A percentile compares a stretch with the other conserved stretches of the same genome.
These are phyloP conservation scores for Agonopterix subpropinquella DNA, from an alignment of 2,888 invertebrate species.

Conservation along the genomic window DNA sequence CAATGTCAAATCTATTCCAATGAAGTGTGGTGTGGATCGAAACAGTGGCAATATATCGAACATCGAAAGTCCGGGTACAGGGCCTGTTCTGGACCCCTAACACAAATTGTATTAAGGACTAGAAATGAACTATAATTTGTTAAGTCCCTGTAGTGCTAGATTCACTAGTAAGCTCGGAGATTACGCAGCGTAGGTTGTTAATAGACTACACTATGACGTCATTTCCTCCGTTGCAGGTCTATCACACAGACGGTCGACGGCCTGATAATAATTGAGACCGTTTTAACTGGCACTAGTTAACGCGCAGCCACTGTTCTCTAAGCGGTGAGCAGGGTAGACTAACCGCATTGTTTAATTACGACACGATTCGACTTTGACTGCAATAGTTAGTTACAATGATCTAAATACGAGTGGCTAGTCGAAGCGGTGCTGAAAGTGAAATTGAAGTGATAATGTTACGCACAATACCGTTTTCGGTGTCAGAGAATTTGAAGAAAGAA, in stretches of 20 bases:
- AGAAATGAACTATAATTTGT: no score
- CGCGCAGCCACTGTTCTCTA: not conserved
- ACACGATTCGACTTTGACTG: not conserved
- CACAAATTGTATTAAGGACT: no score
- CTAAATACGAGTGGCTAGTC: not conserved
- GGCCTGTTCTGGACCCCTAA: no score
- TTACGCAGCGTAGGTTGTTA: not conserved
- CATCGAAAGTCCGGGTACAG: no score
- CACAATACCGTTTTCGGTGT: not conserved
- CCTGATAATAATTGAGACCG: constrained; percentile 17
- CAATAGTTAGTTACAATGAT: not conserved
- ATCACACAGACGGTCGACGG: constrained; percentile 13
- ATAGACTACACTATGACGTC: constrained; percentile 21
- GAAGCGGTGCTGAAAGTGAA: not conserved
- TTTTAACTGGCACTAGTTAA: constrained; percentile 16
- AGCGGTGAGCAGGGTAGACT: not conserved
- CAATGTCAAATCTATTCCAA: no score
- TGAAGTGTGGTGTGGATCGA: no score
- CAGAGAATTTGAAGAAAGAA: not conserved
- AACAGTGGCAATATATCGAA: no score
- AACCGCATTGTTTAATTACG: no score
- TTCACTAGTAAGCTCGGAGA: no score
- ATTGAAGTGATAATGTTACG: not conserved
- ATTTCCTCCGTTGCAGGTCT: constrained; percentile 19
- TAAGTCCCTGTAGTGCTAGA: no score